Evolutionary conservation across 92 coral and sea anemone genomes (phyloP).

Genomic region (Epizoanthus fatuus): DNA sequence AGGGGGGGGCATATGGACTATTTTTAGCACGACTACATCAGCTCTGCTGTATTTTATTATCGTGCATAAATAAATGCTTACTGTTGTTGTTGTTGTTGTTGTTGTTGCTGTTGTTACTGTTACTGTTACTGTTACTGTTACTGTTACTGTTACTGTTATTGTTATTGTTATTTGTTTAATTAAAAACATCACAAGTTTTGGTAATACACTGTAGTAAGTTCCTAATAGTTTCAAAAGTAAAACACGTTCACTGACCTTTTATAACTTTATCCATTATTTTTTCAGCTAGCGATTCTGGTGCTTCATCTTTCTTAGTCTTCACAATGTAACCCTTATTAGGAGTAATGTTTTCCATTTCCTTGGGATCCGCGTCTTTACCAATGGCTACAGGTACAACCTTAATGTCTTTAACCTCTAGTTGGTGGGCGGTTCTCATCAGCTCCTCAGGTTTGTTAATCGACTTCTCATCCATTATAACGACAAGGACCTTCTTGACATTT

Average conservation of each 20-base stretch:
- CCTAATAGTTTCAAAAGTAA: not conserved
- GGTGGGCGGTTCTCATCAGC: slow-evolving; percentile 24
- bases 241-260: slow-evolving; percentile 39
- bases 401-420: slow-evolving; percentile 23
- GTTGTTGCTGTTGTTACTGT: not conserved
- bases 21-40: too few species aligned
- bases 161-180: not conserved
- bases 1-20: not conserved
- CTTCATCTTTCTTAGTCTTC: slow-evolving; percentile 38
- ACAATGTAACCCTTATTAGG: slow-evolving; percentile 32
- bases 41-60: too few species aligned
- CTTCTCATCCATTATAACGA: slow-evolving; percentile 49
- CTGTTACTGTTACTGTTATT: not conserved
- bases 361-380: slow-evolving; percentile 52
- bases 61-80: too few species aligned
- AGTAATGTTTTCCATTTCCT: slow-evolving; percentile 51
- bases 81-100: not conserved
- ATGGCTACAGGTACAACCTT: slow-evolving; percentile 52
- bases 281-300: slow-evolving; percentile 40
- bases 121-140: not conserved
- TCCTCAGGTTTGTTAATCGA: slow-evolving; percentile 43
- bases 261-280: slow-evolving; percentile 39
- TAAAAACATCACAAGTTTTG: not conserved
- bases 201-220: not conserved
- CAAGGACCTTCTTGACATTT: slow-evolving; percentile 32